Conservation (phyloP, 2,113 vertebrate species). For the Sclerurus mexicanus region DNA sequence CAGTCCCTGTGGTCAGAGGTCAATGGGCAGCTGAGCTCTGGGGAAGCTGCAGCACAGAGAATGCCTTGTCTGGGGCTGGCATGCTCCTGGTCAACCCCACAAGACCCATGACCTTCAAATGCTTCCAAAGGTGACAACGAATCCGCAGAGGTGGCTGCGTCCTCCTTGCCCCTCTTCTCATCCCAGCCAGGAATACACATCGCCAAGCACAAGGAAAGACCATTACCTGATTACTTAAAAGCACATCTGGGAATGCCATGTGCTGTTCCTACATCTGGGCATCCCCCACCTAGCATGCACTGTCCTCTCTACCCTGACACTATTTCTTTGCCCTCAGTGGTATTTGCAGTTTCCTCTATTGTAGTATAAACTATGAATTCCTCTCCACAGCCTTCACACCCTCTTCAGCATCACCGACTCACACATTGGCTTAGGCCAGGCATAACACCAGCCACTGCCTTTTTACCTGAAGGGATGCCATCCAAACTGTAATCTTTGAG, state of each 20-base stretch:
- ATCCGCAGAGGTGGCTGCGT: neutral
- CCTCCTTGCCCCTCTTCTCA: neutral
- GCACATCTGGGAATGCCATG: neutral
- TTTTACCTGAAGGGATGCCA: neutral
- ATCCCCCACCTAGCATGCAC: fast-evolving
- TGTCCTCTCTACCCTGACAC: neutral
- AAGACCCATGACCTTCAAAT: neutral
- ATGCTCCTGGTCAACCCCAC: neutral
- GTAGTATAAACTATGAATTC: neutral
- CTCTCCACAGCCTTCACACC: fast-evolving
- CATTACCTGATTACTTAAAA: neutral
- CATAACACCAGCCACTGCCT: neutral
- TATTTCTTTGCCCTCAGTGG: neutral
- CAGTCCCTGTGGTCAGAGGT: neutral
- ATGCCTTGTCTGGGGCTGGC: neutral
- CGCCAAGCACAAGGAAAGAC: neutral
- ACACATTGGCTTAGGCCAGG: neutral
- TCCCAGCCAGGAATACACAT: neutral
- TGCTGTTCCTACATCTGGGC: neutral
- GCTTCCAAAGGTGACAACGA: neutral
- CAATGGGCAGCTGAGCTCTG: neutral
- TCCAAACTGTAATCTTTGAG: neutral
- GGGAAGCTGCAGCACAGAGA: fast-evolving
- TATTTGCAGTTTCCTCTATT: neutral
- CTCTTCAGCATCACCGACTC: neutral